Conservation (phyloP, 2,113 vertebrate genomes). For the Ciconia boyciana region DNA sequence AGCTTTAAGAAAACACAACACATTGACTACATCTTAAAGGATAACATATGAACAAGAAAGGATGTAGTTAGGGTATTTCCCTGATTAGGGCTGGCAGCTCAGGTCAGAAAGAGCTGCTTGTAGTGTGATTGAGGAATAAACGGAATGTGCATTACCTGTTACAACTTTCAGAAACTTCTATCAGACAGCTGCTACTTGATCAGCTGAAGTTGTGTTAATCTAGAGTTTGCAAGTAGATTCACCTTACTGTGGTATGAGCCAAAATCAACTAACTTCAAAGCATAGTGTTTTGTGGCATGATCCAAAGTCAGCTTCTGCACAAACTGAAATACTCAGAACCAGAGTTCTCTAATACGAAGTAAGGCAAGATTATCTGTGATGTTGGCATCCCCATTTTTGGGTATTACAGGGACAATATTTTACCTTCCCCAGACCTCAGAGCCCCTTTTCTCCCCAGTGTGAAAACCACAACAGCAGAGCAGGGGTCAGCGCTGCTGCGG, state of each 20-base stretch:
- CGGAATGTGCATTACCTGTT: not conserved
- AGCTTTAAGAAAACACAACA: not conserved
- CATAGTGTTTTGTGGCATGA: not conserved
- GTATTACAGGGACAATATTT: not conserved
- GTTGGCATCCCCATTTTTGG: not conserved
- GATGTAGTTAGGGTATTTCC: not conserved
- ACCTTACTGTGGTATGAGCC: not conserved
- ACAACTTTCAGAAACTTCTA: not conserved
- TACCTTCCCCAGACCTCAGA: not conserved
- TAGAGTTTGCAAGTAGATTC: not conserved
- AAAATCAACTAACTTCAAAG: not conserved
- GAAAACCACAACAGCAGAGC: not conserved
- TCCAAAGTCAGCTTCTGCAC: not conserved
- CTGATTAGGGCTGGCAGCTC: not conserved
- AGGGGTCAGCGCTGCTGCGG: too few species aligned
- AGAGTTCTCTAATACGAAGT: not conserved
- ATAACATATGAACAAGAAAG: not conserved
- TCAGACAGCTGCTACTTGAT: not conserved
- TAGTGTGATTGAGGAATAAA: not conserved
- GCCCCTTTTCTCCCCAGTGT: not conserved
- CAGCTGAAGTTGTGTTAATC: not conserved
- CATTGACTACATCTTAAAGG: not conserved
- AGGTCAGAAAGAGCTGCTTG: not conserved
- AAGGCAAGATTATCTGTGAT: not conserved
- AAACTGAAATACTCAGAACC: not conserved